Percentiles rank a stretch among this genome's conserved stretches.
Conservation (phyloP, 2,113 vertebrate genomes). For the Hypanus sabinus region DNA sequence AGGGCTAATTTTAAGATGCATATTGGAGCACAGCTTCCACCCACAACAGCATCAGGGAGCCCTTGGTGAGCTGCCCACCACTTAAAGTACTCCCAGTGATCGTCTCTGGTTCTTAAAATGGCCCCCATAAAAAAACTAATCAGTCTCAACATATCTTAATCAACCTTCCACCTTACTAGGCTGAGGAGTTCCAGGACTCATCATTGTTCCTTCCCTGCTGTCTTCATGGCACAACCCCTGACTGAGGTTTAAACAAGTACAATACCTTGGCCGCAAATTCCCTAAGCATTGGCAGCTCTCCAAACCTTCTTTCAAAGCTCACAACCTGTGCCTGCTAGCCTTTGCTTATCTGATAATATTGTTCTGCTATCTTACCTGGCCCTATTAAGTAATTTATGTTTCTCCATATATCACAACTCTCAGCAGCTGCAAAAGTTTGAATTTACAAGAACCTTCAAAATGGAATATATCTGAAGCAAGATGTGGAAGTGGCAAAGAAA, state of each 20-base stretch:
- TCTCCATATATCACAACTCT: background rate
- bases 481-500: background rate
- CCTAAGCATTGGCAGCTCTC: background rate
- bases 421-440: background rate
- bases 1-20: too few relatives aligned
- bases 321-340: background rate
- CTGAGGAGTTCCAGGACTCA: too few relatives aligned
- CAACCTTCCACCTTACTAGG: background rate
- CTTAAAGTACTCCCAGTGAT: too few relatives aligned
- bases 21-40: too few relatives aligned
- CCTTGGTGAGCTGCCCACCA: too few relatives aligned
- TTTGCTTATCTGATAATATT: background rate
- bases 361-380: background rate
- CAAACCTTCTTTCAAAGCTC: background rate
- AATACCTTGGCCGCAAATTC: background rate
- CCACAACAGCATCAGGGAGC: too few relatives aligned
- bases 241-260: background rate
- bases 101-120: too few relatives aligned
- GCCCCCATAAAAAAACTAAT: too few relatives aligned
- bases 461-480: too few relatives aligned
- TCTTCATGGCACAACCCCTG: background rate
- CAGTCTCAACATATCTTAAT: too few relatives aligned
- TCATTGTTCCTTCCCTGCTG: background rate
- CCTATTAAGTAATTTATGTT: background rate
- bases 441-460: background rate